phyloP scores from a whole-genome alignment of 2,888 invertebrate species.

The Brachyptera risi region DNA sequence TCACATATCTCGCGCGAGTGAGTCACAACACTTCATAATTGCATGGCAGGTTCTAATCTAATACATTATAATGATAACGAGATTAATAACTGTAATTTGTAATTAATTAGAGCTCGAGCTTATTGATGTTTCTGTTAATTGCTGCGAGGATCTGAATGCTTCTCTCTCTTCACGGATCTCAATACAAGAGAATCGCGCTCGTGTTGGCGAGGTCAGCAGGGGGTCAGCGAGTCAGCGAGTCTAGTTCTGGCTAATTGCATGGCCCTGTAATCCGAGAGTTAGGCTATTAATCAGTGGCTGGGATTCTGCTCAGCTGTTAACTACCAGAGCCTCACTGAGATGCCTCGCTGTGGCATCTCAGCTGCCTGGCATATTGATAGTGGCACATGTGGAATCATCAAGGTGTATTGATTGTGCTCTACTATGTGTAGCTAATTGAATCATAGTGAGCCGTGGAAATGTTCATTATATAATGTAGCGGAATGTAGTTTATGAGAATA shows the following conservation, averaged over 20 bases:
- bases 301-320: neutral
- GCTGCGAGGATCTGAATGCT: too few species aligned
- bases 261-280: neutral
- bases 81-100: constrained; percentile 1
- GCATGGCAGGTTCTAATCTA: neutral
- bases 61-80: neutral
- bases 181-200: constrained; percentile 3
- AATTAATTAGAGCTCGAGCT: neutral
- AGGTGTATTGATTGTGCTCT: too few species aligned
- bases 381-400: too few species aligned
- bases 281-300: constrained; percentile 9
- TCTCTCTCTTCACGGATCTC: too few species aligned
- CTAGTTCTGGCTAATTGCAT: constrained; percentile 15
- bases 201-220: constrained; percentile 11
- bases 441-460: too few species aligned
- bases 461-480: too few species aligned
- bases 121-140: neutral
- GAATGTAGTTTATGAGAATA: too few species aligned
- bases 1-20: too few species aligned
- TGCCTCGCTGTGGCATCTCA: too few species aligned
- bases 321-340: too few species aligned
- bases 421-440: too few species aligned
- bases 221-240: neutral
- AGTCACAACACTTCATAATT: neutral
- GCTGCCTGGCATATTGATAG: too few species aligned